Percentiles rank a stretch among this genome's conserved stretches.
phyloP scores from a whole-genome alignment of 1,140 invertebrate species.

The Dendroctonus ponderosae region DNA sequence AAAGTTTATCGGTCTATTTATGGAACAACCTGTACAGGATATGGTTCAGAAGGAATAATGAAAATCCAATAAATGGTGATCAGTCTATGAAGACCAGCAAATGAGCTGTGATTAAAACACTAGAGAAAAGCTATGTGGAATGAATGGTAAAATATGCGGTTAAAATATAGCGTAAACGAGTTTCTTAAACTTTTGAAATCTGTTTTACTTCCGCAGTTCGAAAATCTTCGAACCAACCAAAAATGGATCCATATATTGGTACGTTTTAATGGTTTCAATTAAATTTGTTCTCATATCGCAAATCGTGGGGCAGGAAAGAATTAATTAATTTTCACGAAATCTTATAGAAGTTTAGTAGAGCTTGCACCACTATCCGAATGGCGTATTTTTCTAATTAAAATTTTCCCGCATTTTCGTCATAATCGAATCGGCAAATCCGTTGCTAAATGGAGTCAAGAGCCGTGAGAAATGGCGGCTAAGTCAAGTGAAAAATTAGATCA shows the following conservation, averaged over 20 bases:
- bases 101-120: not conserved
- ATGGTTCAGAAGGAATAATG: constrained; percentile 6
- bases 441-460: constrained; percentile 28
- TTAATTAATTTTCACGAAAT: constrained; percentile 20
- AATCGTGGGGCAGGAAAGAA: not conserved
- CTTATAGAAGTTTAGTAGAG: constrained; percentile 19
- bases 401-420: constrained; percentile 21
- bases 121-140: no score
- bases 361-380: constrained; percentile 2
- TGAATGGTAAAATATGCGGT: no score
- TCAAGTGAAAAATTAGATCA: constrained; percentile 39
- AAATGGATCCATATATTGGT: no score
- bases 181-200: no score
- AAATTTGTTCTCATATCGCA: no score
- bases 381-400: constrained; percentile 29
- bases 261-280: no score
- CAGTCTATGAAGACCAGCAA: no score
- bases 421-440: constrained; percentile 25
- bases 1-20: no score
- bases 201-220: no score
- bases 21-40: constrained; percentile 5
- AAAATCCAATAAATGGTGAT: not conserved
- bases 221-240: no score
- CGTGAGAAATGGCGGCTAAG: constrained; percentile 30
- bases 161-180: no score